Conservation (phyloP, 2,113 vertebrate genomes). For the Casuarius casuarius region DNA sequence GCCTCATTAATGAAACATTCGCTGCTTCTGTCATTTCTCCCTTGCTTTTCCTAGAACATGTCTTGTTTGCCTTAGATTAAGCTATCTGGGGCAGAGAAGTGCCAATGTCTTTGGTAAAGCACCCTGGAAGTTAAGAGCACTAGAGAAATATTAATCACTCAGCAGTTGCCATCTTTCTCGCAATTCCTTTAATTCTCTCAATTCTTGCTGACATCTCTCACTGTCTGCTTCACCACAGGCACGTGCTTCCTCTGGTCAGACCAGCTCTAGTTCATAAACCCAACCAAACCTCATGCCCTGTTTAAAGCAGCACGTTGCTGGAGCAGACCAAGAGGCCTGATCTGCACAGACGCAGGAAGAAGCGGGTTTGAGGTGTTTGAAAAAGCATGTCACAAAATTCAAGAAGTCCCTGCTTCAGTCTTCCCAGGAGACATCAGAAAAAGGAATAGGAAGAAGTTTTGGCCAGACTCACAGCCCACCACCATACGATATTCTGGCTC, state of each 20-base stretch:
- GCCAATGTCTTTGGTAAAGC: not conserved
- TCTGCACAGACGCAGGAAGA: not conserved
- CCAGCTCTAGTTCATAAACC: not conserved
- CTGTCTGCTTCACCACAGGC: not conserved
- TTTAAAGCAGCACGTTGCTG: not conserved
- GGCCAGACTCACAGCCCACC: not conserved
- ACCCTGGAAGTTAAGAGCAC: not conserved
- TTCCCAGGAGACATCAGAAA: not conserved
- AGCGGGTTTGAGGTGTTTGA: not conserved
- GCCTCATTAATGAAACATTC: not conserved
- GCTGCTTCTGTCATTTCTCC: not conserved
- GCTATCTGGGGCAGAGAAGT: not conserved
- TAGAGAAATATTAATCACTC: conserved; percentile 39
- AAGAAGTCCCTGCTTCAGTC: not conserved
- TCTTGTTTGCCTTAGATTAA: not conserved
- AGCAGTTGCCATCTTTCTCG: not conserved
- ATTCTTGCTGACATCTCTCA: not conserved
- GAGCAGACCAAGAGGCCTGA: not conserved
- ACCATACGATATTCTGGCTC: not conserved
- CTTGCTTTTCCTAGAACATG: conserved; percentile 18
- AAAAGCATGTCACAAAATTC: not conserved
- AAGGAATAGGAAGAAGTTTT: not conserved
- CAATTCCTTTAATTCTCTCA: conserved; percentile 18
- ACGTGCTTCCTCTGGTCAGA: not conserved
- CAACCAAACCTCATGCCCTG: not conserved